phyloP scores from a whole-genome alignment of 2,113 vertebrate genomes.

The Strigops habroptila region DNA sequence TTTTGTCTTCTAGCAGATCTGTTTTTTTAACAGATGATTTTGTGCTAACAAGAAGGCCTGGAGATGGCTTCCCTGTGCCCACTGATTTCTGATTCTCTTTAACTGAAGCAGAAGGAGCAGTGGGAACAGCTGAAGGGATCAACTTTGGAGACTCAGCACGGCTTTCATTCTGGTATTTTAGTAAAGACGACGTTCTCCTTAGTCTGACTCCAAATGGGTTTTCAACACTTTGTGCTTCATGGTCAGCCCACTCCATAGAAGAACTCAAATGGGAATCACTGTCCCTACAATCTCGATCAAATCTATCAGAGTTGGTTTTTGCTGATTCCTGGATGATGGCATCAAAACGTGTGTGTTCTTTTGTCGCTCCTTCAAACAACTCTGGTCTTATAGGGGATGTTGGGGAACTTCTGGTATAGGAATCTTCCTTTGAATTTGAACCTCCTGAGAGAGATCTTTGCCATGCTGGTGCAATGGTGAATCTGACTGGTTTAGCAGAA shows the following conservation, averaged over 20 bases:
- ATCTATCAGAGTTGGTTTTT: neutral
- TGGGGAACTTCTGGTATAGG: conserved; percentile 13
- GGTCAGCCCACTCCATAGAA: neutral
- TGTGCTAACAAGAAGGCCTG: neutral
- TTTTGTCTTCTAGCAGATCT: conserved; percentile 62
- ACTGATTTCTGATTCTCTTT: neutral
- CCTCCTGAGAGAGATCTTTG: conserved; percentile 72
- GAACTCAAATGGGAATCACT: neutral
- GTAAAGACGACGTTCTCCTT: conserved; percentile 76
- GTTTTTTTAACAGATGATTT: conserved; percentile 64
- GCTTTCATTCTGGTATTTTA: conserved; percentile 71
- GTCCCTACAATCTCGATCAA: neutral
- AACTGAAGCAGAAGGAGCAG: neutral
- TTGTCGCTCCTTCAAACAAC: conserved; percentile 34
- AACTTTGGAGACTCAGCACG: neutral
- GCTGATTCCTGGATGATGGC: neutral
- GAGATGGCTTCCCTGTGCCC: neutral
- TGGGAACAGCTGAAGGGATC: neutral
- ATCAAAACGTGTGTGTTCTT: neutral
- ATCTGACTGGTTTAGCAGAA: conserved; percentile 58
- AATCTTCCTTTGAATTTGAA: conserved; percentile 46
- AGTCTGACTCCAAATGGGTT: conserved; percentile 84
- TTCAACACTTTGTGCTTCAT: conserved; percentile 57
- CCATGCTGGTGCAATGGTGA: conserved; percentile 75
- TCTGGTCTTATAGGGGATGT: neutral